Percentiles rank a stretch among this genome's conserved stretches.
These are phyloP conservation scores for Drepana falcataria DNA, from an alignment of 2,888 invertebrate genomes.

Conservation along the genomic window DNA sequence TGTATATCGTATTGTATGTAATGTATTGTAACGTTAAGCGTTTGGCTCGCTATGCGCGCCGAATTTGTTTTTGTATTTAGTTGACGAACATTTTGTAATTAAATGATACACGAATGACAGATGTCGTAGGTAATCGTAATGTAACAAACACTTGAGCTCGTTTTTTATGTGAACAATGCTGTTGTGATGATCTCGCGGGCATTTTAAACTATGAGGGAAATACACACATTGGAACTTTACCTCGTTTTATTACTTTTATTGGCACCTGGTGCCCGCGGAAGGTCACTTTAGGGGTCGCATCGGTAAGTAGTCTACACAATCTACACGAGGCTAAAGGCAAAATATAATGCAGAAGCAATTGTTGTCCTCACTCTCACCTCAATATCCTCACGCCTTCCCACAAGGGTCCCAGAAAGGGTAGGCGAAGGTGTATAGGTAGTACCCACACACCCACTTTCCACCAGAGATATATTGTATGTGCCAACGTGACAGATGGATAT, in stretches of 20 bases:
- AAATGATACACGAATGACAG: slow-evolving; percentile 51
- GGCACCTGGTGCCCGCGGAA: background rate
- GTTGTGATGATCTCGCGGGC: slow-evolving; percentile 70
- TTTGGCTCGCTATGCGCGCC: slow-evolving; percentile 69
- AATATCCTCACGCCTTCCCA: too few relatives aligned
- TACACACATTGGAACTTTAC: slow-evolving; percentile 73
- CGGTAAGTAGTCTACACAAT: too few relatives aligned
- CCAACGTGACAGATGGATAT: too few relatives aligned
- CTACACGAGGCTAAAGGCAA: too few relatives aligned
- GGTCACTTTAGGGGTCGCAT: background rate
- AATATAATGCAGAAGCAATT: too few relatives aligned
- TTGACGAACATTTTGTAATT: slow-evolving; percentile 75
- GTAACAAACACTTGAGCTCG: slow-evolving; percentile 62
- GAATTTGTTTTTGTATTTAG: slow-evolving; percentile 65
- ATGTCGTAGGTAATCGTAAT: slow-evolving; percentile 64
- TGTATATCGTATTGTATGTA: slow-evolving; percentile 52
- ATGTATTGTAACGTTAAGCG: slow-evolving; percentile 53
- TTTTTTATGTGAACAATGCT: slow-evolving; percentile 73
- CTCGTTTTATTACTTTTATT: slow-evolving; percentile 33
- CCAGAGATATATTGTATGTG: too few relatives aligned
- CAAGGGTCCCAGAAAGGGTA: too few relatives aligned
- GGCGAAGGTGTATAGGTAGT: too few relatives aligned
- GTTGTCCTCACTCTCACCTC: too few relatives aligned
- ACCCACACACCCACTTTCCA: too few relatives aligned
- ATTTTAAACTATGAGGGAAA: slow-evolving; percentile 53